Evolutionary conservation across 2,888 invertebrate species (phyloP), one percentile per base, ranked within the genome.

Genomic region (Campoplex nolae): DNA sequence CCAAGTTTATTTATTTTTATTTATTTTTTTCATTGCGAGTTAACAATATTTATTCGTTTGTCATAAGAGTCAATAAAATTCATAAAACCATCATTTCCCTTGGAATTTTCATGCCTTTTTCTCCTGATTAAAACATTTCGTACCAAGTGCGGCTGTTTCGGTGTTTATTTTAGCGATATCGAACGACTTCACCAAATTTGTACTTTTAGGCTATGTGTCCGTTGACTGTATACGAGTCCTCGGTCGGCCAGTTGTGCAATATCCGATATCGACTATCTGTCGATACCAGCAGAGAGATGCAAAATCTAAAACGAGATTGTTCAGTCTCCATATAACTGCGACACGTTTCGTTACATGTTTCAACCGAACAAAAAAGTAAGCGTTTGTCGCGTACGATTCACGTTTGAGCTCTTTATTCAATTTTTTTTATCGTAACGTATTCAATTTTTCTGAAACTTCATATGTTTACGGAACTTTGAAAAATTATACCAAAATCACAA

Each of bases 181-280:
- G 28, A 58, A 58, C 28, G 23, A 0, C 58, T 58, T 28, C 58
- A 58, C 28, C 28, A 23, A 28, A 58, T 28, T 23, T 58, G 56
- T 23, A 16, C 56, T 9, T 35, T 65, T 0, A 54, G n/a, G 11
- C 28, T 54, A 35, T 74, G 56, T 62, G 67, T 74, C 48, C 65
- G 67, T 78, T 70, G 65, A 56, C 68, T 54, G 76, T 28, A 23
- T 23, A 65, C 51, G 62, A 28, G 81, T 38, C 62, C 23, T 23
- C 23, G 23, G 0, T 62, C 83, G 88, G 88, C 89, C 88, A 88
- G 88, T 90, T 90, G 88, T 89, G 89, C 89, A 89, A 90, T 90
- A 88, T 87, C 85, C 88, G 86, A 88, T 89, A 90, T 90, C 88
- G 90, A 89, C 85, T 87, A 89, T 86, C 89, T 88, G 90, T 89